Base-by-base conservation (phyloP, 2,888 invertebrate genomes). In the Acheta domesticus region DNA sequence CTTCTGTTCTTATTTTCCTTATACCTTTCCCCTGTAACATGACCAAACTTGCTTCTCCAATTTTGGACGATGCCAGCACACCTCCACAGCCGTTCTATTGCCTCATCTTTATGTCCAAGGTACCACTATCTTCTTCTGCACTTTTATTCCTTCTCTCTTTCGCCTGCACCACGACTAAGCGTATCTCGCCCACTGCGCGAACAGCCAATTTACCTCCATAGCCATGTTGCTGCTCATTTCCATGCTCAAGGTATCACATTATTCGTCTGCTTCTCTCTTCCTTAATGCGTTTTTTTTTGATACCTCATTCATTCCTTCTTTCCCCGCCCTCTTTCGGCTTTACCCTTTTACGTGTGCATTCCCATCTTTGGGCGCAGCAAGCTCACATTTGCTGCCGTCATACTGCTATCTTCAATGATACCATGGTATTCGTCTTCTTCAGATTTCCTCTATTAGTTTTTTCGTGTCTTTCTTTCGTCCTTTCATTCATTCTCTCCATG, bases 101-200 rank as follows among this genome's bases (percentile, higher is more conserved):
- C n/a, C 91, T 97, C 85, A 93, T 97, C 85, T 93, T 97, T 85
- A 92, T 93, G 83, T 97, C 97, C 80, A 94, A 97, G 86, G 93
- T 91, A 85, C 84, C 86, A 21, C 23, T 23, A 1, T 23, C 23
- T 23, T 23, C 23, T 23, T 3, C 23, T 23, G 23, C 23, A 23
- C 2, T 3, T 23, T 23, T 3, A 23, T 1, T 23, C 23, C 2
- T 19, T 3, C 73, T n/a, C 19, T 73, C 19, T 73, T 73, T 73
- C 84, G 84, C 21, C 87, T 93, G 83, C 92, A 93, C 87, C 93
- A 94, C 36, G 93, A 94, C 86, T 89, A 91, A 85, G 87, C 93
- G 83, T 92, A 95, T 86, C 89, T 96, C 83, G 91, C 95, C 84
- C 92, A 94, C 84, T 96, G 96, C 86, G 87, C 94, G 83, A 92